These are phyloP conservation scores for Rhinogobio ventralis DNA, from an alignment of 2,797 vertebrate genomes.

Conservation along the genomic window DNA sequence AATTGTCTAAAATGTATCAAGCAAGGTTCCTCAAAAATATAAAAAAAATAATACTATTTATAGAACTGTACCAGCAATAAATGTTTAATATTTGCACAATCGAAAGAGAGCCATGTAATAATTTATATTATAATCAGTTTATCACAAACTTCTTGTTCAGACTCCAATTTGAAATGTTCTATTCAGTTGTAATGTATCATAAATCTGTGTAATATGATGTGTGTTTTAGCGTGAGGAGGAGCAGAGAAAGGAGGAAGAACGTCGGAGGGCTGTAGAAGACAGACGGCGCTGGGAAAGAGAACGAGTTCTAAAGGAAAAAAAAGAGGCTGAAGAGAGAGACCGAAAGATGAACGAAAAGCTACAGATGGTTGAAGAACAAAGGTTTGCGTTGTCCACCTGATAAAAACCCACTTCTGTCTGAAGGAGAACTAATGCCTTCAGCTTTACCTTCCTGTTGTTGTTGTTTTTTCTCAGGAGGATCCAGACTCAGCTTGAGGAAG, in stretches of 20 bases:
- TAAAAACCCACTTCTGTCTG: neutral
- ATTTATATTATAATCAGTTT: neutral
- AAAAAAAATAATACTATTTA: neutral
- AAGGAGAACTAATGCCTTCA: neutral
- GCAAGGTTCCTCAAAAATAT: neutral
- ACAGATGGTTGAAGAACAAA: slow-evolving; percentile 80
- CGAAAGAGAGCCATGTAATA: neutral
- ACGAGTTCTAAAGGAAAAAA: slow-evolving; percentile 75
- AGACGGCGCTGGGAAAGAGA: slow-evolving; percentile 78
- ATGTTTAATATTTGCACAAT: neutral
- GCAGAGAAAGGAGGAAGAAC: slow-evolving; percentile 79
- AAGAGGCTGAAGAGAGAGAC: slow-evolving; percentile 81
- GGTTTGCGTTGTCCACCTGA: slow-evolving; percentile 60
- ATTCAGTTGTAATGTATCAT: neutral
- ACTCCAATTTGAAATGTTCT: neutral
- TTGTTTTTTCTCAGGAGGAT: slow-evolving; percentile 74
- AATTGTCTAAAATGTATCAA: neutral
- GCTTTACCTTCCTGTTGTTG: neutral
- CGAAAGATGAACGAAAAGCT: slow-evolving; percentile 83
- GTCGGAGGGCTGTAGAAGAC: slow-evolving; percentile 74
- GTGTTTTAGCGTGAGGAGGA: slow-evolving; percentile 79
- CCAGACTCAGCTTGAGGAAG: slow-evolving; percentile 78
- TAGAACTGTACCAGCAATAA: neutral
- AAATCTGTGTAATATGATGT: slow-evolving; percentile 6
- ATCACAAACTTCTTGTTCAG: neutral